Conservation (phyloP, 2,113 vertebrate genomes). For the Pseudorasbora parva region DNA sequence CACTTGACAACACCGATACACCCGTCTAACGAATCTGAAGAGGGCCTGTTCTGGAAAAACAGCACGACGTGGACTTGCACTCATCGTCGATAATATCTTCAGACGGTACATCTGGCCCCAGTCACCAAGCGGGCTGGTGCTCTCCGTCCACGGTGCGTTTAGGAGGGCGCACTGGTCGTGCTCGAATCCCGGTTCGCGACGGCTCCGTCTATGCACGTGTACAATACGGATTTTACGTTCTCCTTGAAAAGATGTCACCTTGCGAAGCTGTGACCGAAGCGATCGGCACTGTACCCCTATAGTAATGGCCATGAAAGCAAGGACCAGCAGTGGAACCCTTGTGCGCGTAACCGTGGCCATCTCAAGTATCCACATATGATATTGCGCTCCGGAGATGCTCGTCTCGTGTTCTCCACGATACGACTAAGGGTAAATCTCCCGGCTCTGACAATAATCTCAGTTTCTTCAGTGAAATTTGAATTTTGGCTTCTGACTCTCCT, state of each 20-base stretch:
- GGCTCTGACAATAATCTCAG: slow-evolving; percentile 65
- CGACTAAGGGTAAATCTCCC: neutral
- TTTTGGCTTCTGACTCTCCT: slow-evolving; percentile 60
- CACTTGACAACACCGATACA: slow-evolving; percentile 78
- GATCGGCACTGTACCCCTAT: slow-evolving; percentile 59
- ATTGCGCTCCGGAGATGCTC: neutral
- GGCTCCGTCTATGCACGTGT: slow-evolving; percentile 37
- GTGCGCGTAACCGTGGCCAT: slow-evolving; percentile 23
- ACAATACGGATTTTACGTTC: slow-evolving; percentile 10
- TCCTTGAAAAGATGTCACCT: slow-evolving; percentile 11
- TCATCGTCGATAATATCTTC: slow-evolving; percentile 59
- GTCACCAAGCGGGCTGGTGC: slow-evolving; percentile 16
- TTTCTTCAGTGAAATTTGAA: slow-evolving; percentile 70
- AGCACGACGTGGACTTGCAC: slow-evolving; percentile 40
- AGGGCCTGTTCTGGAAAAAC: slow-evolving; percentile 76
- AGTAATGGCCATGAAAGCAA: slow-evolving; percentile 30
- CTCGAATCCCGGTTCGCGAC: slow-evolving; percentile 53
- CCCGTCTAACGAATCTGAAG: slow-evolving; percentile 71
- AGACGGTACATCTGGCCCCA: slow-evolving; percentile 62
- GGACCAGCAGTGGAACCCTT: slow-evolving; percentile 6
- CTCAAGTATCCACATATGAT: neutral
- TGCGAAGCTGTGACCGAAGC: slow-evolving; percentile 37
- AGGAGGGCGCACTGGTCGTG: slow-evolving; percentile 68
- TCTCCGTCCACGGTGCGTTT: slow-evolving; percentile 68
- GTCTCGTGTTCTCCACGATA: neutral